Evolutionary conservation across 2,797 vertebrate species (phyloP).

Genomic region (Centroberyx gerrardi): DNA sequence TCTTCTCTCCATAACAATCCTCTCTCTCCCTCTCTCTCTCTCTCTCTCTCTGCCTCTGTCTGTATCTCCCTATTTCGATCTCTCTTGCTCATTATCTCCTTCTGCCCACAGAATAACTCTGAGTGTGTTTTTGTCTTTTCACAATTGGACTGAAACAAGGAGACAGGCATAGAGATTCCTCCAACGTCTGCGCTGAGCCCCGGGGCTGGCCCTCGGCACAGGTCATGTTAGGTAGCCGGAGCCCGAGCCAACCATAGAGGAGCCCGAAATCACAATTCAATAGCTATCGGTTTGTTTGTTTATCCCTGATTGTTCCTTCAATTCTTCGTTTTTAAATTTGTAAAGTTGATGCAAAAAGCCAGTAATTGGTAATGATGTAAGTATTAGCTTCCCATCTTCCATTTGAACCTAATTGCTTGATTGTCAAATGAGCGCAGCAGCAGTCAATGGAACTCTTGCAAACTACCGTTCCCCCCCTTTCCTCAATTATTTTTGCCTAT

Average conservation of each 20-base stretch:
- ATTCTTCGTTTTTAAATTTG: not conserved
- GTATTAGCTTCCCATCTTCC: slow-evolving; percentile 7
- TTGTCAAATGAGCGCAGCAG: slow-evolving; percentile 12
- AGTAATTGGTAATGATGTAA: not conserved
- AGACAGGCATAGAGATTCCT: slow-evolving; percentile 22
- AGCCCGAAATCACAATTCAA: slow-evolving; percentile 2
- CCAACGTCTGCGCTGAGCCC: slow-evolving; percentile 34
- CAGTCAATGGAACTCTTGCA: slow-evolving; percentile 12
- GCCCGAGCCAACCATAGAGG: not conserved
- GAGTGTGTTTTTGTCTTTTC: slow-evolving; percentile 26
- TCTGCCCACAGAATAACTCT: slow-evolving; percentile 14
- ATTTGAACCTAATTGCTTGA: slow-evolving; percentile 16
- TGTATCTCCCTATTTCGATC: not conserved
- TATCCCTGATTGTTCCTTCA: not conserved
- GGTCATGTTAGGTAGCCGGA: slow-evolving; percentile 41
- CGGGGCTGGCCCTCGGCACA: slow-evolving; percentile 44
- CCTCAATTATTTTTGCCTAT: not conserved
- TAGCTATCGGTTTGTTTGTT: not conserved
- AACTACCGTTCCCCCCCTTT: not conserved
- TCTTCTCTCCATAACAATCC: slow-evolving; percentile 26
- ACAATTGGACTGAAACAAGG: slow-evolving; percentile 38
- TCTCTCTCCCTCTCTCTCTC: slow-evolving; percentile 15
- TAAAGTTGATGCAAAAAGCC: not conserved
- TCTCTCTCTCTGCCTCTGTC: not conserved
- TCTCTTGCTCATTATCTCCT: slow-evolving; percentile 48